Conservation (phyloP, 64 coral and sea anemone species). For the Montipora capricornis region DNA sequence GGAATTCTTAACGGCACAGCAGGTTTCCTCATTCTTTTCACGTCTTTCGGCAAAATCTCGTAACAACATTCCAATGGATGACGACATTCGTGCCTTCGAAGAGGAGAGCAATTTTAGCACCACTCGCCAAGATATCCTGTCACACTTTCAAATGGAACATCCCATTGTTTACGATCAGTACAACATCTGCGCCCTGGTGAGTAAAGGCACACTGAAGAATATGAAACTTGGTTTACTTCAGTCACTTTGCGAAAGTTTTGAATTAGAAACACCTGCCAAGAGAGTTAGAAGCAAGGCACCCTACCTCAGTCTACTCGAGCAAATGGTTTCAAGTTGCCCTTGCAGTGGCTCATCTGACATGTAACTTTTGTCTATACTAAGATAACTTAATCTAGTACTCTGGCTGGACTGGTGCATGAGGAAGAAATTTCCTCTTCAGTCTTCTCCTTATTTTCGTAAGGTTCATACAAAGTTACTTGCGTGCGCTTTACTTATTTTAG, state of each 20-base stretch:
- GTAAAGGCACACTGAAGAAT: background rate
- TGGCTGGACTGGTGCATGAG: too few species aligned
- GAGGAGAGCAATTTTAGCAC: background rate
- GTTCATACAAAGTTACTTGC: too few species aligned
- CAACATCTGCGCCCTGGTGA: background rate
- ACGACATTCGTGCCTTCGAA: background rate
- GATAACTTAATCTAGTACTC: too few species aligned
- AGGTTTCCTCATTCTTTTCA: background rate
- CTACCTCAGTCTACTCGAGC: background rate
- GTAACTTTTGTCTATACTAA: too few species aligned
- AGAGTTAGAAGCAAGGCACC: background rate
- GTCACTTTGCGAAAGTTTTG: background rate
- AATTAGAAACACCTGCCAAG: background rate
- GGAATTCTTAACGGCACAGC: background rate
- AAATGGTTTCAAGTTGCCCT: slow-evolving; percentile 8
- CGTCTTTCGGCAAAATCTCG: background rate
- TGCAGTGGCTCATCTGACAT: background rate
- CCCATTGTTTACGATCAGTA: background rate
- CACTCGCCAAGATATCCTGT: background rate
- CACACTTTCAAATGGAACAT: background rate
- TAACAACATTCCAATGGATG: background rate
- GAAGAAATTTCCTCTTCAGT: too few species aligned
- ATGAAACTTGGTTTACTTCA: background rate
- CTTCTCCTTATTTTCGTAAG: too few species aligned
- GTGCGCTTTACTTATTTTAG: too few species aligned